Evolutionary conservation across 2,888 invertebrate species (phyloP), one percentile per base, ranked within the genome.

Genomic region (Eilema sororculum): DNA sequence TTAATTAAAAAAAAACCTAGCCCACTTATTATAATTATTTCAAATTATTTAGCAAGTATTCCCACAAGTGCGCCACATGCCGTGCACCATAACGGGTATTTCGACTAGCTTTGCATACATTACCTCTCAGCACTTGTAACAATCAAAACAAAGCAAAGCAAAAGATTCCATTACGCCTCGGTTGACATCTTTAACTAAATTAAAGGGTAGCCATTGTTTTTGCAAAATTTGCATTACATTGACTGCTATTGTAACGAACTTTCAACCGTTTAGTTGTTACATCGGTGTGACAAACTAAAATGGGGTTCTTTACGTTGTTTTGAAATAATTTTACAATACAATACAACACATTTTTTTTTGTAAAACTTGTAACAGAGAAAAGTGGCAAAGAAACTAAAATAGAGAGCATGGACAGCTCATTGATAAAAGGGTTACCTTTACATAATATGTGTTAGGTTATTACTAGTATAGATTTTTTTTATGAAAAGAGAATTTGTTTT

Each of bases 111-210:
- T 86, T 86, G 86, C 89, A 91, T 91, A 89, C 80, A 90, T 91
- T 90, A 89, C 81, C 77, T 57, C 73, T 84, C 81, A 66, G 58
- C 85, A 88, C 85, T 88, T 85, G 84, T 83, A 86, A 91, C 88
- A 91, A 92, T 93, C 92, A 92, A 90, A 93, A 93, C 90, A 93
- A 82, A 82, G 79, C 70, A 75, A 80, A 81, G 68, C 65, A 73
- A 69, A 75, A 75, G 70, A 77, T 87, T 90, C 41, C 84, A 90
- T 91, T 90, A 86, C 93, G 90, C 90, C 85, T 87, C 89, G 88
- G 86, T 90, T 87, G 80, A 78, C 84, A 78, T 77, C 84, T 79
- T 86, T 81, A 80, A 74, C 77, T 80, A 87, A 89, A 93, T 90
- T 90, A 90, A 74, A 80, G 85, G 85, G 85, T 78, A 75, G 28